These are phyloP conservation scores for Strigamia transsilvanica DNA, from an alignment of 2,888 invertebrate genomes.

Conservation along the genomic window DNA sequence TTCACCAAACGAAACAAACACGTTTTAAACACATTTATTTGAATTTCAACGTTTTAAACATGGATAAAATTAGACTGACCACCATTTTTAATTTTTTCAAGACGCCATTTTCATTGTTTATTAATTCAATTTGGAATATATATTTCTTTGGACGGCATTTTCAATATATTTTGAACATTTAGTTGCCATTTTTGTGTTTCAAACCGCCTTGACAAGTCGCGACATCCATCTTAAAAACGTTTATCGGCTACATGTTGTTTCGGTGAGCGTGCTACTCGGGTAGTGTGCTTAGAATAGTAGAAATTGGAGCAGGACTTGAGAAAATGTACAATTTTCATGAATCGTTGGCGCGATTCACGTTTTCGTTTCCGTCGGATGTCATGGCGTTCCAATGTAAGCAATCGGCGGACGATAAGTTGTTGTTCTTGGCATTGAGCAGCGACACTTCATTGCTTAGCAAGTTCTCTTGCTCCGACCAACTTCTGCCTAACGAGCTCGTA, in stretches of 20 bases:
- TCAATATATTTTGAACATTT: background rate
- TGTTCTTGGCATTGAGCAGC: constrained; percentile 44
- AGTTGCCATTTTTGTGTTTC: background rate
- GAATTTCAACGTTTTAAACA: too few species aligned
- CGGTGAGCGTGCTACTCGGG: too few species aligned
- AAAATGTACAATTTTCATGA: constrained; percentile 6
- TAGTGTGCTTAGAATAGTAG: background rate
- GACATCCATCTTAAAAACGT: too few species aligned
- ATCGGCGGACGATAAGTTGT: constrained; percentile 41
- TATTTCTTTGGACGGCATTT: background rate
- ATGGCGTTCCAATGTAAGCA: constrained; percentile 20
- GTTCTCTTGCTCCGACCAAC: constrained; percentile 48
- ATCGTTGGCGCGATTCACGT: background rate
- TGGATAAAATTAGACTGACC: too few species aligned
- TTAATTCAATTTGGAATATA: too few species aligned
- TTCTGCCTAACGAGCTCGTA: constrained; percentile 2
- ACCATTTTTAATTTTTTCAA: too few species aligned
- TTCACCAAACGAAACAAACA: too few species aligned
- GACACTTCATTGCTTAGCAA: constrained; percentile 39
- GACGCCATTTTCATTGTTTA: too few species aligned
- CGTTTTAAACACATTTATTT: too few species aligned
- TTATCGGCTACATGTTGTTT: too few species aligned
- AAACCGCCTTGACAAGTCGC: too few species aligned
- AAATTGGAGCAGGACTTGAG: background rate
- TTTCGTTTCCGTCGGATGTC: background rate